Evolutionary conservation across 2,113 vertebrate genomes (phyloP).

Genomic region (Leuciscus idus): DNA sequence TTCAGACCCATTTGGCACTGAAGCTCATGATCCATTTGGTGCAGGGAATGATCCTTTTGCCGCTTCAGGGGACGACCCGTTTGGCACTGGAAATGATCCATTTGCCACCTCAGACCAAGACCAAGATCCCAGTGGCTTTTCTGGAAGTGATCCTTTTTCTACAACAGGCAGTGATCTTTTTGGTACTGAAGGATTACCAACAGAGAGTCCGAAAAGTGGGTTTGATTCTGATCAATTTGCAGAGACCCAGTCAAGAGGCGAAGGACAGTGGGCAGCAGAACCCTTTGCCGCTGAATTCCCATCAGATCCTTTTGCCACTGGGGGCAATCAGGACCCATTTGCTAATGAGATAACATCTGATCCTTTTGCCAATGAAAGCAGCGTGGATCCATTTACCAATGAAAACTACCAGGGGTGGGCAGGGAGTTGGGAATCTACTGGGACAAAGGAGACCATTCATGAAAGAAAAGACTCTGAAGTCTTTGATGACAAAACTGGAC

Average conservation of each 20-base stretch:
- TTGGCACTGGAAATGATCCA: constrained; percentile 38
- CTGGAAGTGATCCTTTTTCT: constrained; percentile 20
- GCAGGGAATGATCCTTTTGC: constrained; percentile 43
- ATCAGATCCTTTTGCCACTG: constrained; percentile 11
- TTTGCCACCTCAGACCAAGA: constrained; percentile 33
- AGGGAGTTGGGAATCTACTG: constrained; percentile 40
- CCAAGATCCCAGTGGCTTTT: constrained; percentile 13
- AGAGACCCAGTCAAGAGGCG: constrained; percentile 18
- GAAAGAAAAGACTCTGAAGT: constrained; percentile 68
- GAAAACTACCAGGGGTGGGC: constrained; percentile 37
- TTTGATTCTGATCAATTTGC: constrained; percentile 49
- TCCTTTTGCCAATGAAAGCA: constrained; percentile 14
- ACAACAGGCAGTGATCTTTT: constrained; percentile 8
- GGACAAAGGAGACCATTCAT: constrained; percentile 22
- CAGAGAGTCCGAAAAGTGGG: constrained; percentile 14
- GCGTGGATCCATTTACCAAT: neutral
- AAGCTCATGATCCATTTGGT: constrained; percentile 38
- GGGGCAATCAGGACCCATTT: constrained; percentile 16
- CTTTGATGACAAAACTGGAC: constrained; percentile 63
- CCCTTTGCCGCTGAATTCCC: constrained; percentile 5
- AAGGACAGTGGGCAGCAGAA: constrained; percentile 16
- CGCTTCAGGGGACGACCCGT: constrained; percentile 35
- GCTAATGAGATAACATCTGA: constrained; percentile 7
- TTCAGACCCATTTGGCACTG: constrained; percentile 43
- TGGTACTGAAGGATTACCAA: neutral